Base-by-base conservation (phyloP, 92 coral and sea anemone species). In the Scolanthus callimorphus region DNA sequence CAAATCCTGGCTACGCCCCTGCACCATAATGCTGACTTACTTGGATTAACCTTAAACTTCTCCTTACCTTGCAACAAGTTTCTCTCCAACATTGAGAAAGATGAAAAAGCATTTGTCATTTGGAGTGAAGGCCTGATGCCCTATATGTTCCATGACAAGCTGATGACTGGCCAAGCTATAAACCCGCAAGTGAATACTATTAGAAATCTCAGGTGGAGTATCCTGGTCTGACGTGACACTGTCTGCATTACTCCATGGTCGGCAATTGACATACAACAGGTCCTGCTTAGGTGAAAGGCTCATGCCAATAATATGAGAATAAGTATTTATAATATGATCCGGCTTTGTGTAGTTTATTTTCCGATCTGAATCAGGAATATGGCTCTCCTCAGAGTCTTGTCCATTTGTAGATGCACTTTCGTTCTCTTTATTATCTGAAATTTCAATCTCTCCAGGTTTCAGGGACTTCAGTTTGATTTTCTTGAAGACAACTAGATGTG, bases 111-210 rank as follows among this genome's bases (percentile, higher is more conserved):
- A 88, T 10, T 69, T 80, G 28, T 88, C 77, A 68, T 78, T 88
- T 0, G 90, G 83, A 30, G 96, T 88, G 78, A 58, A 88, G 1
- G 96, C 96, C 39, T 67, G 68, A 62, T 88, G 96, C 25, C 96
- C 96, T 23, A 26, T 49, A 47, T 83, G 86, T 20, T 73, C 90
- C 54, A 52, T 65, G 29, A 88, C 71, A 15, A 78, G 70, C 69
- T 82, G 53, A 38, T 69, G 68, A 3, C 74, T 77, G 24, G 81
- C 31, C 65, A 88, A 67, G 25, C 79, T 77, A 59, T 88, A 88
- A 9, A 77, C 89, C n/a, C 77, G 59, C 29, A 84, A 27, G 54
- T 79, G 80, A 31, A 86, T 86, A 17, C 54, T 58, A 54, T 49
- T 66, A 17, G 95, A 86, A 13, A 86, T 86, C 46, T 82, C 85